phyloP scores from a whole-genome alignment of 2,797 vertebrate species.

The Siniperca obscura region DNA sequence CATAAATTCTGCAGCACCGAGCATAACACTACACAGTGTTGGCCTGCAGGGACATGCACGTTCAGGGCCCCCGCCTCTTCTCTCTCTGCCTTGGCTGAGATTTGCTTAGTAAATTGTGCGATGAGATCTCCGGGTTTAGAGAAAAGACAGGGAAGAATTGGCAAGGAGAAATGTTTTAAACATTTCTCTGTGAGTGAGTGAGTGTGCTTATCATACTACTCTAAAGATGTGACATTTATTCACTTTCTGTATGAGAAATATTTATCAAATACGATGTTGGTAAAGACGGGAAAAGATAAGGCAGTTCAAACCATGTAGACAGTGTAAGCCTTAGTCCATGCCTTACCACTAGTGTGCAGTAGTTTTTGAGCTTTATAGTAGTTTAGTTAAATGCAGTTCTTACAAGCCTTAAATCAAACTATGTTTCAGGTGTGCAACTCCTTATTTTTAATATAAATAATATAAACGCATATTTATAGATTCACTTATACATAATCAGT shows the following conservation, averaged over 20 bases:
- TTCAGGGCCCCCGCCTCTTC: conserved; percentile 74
- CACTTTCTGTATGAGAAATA: conserved; percentile 1
- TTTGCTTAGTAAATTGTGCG: conserved; percentile 74
- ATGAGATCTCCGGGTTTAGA: conserved; percentile 51
- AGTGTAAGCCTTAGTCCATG: background rate
- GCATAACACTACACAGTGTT: conserved; percentile 87
- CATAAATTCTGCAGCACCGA: conserved; percentile 95
- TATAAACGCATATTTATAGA: too few species aligned
- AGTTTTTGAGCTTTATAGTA: background rate
- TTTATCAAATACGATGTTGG: background rate
- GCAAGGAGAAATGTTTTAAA: conserved; percentile 27
- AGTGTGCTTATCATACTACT: conserved; percentile 6
- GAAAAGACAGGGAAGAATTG: conserved; percentile 35
- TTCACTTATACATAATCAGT: too few species aligned
- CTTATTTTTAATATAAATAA: too few species aligned
- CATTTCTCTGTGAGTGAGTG: conserved; percentile 10
- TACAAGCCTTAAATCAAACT: background rate
- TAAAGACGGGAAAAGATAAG: background rate
- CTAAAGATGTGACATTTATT: conserved; percentile 5
- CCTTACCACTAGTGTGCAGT: background rate
- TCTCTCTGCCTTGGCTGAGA: conserved; percentile 51
- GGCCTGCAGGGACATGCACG: conserved; percentile 86
- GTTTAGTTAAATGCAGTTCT: background rate
- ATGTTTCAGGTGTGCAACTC: background rate
- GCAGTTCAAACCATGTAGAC: background rate